Evolutionary conservation across 2,888 invertebrate genomes (phyloP).

Genomic region (Tetramorium bicarinatum): DNA sequence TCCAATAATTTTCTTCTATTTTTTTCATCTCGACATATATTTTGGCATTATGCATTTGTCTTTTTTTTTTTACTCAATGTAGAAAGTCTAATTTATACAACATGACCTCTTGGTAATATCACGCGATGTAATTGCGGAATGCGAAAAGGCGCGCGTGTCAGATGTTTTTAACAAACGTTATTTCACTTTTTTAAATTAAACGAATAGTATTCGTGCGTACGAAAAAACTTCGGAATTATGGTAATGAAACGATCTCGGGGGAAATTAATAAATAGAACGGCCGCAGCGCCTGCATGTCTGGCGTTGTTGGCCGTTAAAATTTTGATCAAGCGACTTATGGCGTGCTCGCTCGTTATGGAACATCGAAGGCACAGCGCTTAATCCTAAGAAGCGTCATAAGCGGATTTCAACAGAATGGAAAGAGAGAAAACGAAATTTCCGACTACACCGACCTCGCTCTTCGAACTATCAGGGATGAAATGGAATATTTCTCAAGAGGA

Average conservation of each 20-base stretch:
- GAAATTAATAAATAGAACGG: conserved; percentile 57
- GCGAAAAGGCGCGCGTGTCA: not conserved
- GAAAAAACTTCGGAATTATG: conserved; percentile 22
- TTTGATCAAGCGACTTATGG: conserved; percentile 64
- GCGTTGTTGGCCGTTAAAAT: conserved; percentile 60
- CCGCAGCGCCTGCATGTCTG: conserved; percentile 18
- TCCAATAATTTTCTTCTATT: not conserved
- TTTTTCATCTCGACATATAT: not conserved
- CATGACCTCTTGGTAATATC: not conserved
- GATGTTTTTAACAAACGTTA: conserved; percentile 3
- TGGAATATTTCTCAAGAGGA: not conserved
- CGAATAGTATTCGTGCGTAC: not conserved
- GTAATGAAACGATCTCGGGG: conserved; percentile 6
- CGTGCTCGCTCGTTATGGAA: conserved; percentile 42
- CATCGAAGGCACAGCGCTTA: conserved; percentile 64
- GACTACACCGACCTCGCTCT: conserved; percentile 15
- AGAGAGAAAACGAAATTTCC: conserved; percentile 64
- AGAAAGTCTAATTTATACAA: not conserved
- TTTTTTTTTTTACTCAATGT: not conserved
- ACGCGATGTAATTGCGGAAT: not conserved
- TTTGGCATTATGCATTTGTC: not conserved
- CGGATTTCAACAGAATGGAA: conserved; percentile 67
- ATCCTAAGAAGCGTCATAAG: conserved; percentile 74
- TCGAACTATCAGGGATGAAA: not conserved
- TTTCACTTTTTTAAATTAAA: conserved; percentile 8